A percentile compares a stretch with the other conserved stretches of the same genome.
These are phyloP conservation scores for Fragum whitleyi DNA, from an alignment of 2,888 invertebrate genomes.

Conservation along the genomic window DNA sequence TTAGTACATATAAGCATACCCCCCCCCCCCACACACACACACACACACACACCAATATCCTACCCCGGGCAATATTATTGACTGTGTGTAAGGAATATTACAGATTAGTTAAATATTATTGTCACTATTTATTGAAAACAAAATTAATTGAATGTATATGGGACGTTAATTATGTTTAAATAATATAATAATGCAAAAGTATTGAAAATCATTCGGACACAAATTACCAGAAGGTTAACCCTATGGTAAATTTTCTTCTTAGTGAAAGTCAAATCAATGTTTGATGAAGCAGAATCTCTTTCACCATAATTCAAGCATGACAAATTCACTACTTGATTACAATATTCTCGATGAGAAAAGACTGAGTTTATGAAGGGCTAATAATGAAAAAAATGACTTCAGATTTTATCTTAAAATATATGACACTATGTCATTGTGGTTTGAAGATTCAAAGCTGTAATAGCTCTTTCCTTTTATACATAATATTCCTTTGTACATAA, in stretches of 20 bases:
- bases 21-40: too few species aligned
- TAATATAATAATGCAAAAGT: too few species aligned
- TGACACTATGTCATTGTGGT: constrained; percentile 12
- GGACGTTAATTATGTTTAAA: too few species aligned
- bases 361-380: background rate
- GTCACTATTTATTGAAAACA: too few species aligned
- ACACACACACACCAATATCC: too few species aligned
- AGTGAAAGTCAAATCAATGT: constrained; percentile 21
- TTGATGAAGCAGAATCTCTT: constrained; percentile 11
- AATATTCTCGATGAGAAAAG: background rate
- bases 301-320: constrained; percentile 27
- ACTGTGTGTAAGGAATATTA: too few species aligned
- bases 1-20: too few species aligned
- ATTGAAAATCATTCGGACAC: constrained; percentile 17
- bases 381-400: constrained; percentile 18
- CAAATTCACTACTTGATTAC: constrained; percentile 8
- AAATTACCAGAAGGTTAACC: constrained; percentile 21
- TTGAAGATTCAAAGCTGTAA: background rate
- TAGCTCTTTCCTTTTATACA: background rate
- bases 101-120: too few species aligned
- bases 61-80: too few species aligned
- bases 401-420: constrained; percentile 18
- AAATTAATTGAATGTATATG: too few species aligned
- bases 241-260: constrained; percentile 20
- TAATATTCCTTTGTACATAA: too few species aligned